These are phyloP conservation scores for Dasypogon diadema DNA, from an alignment of 2,888 invertebrate genomes.

Conservation along the genomic window DNA sequence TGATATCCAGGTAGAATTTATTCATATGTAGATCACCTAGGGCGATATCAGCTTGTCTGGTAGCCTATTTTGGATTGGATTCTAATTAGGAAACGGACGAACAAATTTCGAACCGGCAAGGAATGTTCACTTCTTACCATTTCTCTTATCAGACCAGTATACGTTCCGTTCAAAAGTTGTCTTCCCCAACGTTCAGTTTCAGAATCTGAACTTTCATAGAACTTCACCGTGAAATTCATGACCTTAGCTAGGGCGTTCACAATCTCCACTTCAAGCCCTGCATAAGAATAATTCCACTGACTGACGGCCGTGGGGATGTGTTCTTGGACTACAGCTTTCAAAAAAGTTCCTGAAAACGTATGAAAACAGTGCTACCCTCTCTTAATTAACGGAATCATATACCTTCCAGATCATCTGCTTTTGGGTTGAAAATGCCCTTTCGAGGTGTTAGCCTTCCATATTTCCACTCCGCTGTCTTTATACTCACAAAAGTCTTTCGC, in stretches of 20 bases:
- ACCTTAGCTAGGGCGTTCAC: slow-evolving; percentile 73
- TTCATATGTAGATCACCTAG: slow-evolving; percentile 84
- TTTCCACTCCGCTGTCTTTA: slow-evolving; percentile 78
- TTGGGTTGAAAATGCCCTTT: slow-evolving; percentile 64
- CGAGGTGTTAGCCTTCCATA: slow-evolving; percentile 70
- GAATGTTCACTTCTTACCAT: too few species aligned
- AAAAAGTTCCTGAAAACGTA: slow-evolving; percentile 59
- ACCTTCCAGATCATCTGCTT: slow-evolving; percentile 65
- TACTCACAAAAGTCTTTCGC: slow-evolving; percentile 71
- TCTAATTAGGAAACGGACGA: too few species aligned
- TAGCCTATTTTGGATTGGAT: too few species aligned
- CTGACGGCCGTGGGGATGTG: slow-evolving; percentile 65
- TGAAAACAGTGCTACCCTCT: neutral
- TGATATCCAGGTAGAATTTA: slow-evolving; percentile 75
- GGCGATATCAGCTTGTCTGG: slow-evolving; percentile 78
- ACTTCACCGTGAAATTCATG: slow-evolving; percentile 78
- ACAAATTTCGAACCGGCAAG: neutral
- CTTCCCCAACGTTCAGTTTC: slow-evolving; percentile 78
- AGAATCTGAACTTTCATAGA: slow-evolving; percentile 76
- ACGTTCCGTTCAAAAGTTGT: slow-evolving; percentile 74
- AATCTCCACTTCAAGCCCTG: slow-evolving; percentile 65
- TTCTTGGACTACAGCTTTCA: slow-evolving; percentile 61
- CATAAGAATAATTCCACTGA: slow-evolving; percentile 56
- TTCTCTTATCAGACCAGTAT: slow-evolving; percentile 80
- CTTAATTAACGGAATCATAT: too few species aligned